Evolutionary conservation across 2,797 vertebrate genomes (phyloP).

Genomic region (Notolabrus celidotus): DNA sequence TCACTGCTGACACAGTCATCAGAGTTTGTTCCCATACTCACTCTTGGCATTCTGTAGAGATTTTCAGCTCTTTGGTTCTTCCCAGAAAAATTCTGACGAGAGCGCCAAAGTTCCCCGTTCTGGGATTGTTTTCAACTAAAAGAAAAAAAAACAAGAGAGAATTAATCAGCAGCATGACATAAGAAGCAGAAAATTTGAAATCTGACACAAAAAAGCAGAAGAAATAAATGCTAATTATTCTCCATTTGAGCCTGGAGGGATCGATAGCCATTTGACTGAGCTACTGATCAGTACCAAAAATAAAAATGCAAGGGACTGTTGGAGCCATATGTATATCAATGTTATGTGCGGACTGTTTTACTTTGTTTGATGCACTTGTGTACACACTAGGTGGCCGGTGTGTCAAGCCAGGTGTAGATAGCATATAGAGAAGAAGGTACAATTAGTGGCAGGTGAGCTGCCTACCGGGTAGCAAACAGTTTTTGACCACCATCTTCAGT

Average conservation of each 20-base stretch:
- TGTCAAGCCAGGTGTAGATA: no score
- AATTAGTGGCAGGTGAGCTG: no score
- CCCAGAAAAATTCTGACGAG: conserved; percentile 95
- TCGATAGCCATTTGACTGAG: not conserved
- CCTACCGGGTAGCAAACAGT: no score
- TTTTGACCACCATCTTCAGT: no score
- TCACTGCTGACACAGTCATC: conserved; percentile 11
- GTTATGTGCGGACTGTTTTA: no score
- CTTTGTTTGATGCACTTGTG: no score
- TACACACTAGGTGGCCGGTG: no score
- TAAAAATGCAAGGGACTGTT: no score
- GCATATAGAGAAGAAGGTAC: no score
- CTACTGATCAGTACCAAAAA: no score
- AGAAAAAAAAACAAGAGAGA: conserved; percentile 6
- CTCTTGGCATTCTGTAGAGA: conserved; percentile 99
- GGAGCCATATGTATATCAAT: no score
- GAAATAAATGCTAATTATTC: not conserved
- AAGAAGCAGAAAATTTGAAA: not conserved
- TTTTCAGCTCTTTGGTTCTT: conserved; percentile 98
- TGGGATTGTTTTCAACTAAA: conserved; percentile 96
- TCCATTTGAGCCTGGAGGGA: not conserved
- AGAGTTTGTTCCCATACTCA: conserved; percentile 83
- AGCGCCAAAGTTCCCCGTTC: conserved; percentile 93
- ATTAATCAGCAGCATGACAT: conserved; percentile 15
- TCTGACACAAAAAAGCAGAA: not conserved